Evolutionary conservation across 2,888 invertebrate species (phyloP), one percentile per base, ranked within the genome.

Genomic region (Ceriagrion tenellum): DNA sequence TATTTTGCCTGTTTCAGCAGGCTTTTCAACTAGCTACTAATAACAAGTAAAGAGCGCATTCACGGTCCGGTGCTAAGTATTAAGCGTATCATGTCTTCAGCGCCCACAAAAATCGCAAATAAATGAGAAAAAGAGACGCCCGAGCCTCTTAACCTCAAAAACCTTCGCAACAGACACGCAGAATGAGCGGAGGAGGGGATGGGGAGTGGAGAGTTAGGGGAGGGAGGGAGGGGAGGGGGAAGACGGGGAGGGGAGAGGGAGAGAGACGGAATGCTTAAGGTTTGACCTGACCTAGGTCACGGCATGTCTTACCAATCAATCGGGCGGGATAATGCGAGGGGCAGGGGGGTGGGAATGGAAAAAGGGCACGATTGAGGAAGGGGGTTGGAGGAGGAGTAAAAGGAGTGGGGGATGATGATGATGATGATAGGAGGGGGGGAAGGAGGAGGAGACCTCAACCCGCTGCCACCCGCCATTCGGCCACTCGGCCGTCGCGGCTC

Each of bases 281-380:
- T 55, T 18, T 74, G 55, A 93, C 74, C 93, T 69, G 93, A 93
- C 93, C 93, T 93, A 93, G 69, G 69, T 69, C 63, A 93, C 93
- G 40, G 69, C 69, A 93, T 47, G 63, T 93, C 93, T 81, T 23
- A 69, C 47, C 93, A 69, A 63, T 69, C 74, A 69, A 63, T 69
- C 74, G 69, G n/a, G 40, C 30, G 81, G 81, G 81, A 30, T 35
- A 81, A 35, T 81, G 81, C 35, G 81, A 35, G 81, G 16, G 69
- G 69, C 0, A 69, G 69, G 26, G n/a, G 69, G 69, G 1, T n/a
- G n/a, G 69, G 0, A 12, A 69, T n/a, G n/a, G n/a, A 69, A 69
- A 26, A 47, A n/a, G n/a, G n/a, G n/a, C n/a, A n/a, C 16, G 69
- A 26, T 18, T 12, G 69, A 69, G 23, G 69, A 26, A 69, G 26